A percentile compares a stretch with the other conserved stretches of the same genome.
Evolutionary conservation across 1,140 invertebrate species (phyloP).

Genomic region (Drosophila persimilis): DNA sequence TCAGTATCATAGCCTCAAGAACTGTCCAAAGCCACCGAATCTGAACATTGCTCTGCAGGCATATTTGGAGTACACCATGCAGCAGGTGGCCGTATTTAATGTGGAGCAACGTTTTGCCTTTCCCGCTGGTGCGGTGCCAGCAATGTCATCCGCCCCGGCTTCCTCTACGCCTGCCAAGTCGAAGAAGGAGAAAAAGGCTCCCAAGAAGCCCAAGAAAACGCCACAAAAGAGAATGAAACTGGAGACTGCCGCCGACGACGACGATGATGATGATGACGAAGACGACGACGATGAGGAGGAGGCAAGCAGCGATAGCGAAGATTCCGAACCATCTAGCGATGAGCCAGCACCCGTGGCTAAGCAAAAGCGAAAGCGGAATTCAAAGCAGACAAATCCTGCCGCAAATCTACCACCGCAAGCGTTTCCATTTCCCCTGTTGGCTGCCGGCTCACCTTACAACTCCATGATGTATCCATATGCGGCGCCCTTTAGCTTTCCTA

Average conservation of each 20-base stretch:
- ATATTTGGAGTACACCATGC: slow-evolving; percentile 76
- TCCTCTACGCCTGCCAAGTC: slow-evolving; percentile 17
- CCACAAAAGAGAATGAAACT: slow-evolving; percentile 55
- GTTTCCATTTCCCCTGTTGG: slow-evolving; percentile 60
- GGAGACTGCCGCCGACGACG: slow-evolving; percentile 38
- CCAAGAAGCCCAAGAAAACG: slow-evolving; percentile 43
- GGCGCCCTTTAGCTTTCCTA: slow-evolving; percentile 54
- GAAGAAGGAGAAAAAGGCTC: slow-evolving; percentile 52
- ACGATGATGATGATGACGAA: slow-evolving; percentile 53
- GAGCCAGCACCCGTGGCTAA: slow-evolving; percentile 30
- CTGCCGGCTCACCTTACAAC: slow-evolving; percentile 57
- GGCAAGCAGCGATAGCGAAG: slow-evolving; percentile 45
- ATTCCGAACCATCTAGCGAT: slow-evolving; percentile 44
- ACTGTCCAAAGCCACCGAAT: slow-evolving; percentile 67
- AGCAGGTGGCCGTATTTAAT: slow-evolving; percentile 60
- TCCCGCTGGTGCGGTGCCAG: slow-evolving; percentile 25
- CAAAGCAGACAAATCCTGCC: slow-evolving; percentile 23
- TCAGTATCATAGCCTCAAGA: slow-evolving; percentile 65
- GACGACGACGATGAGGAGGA: slow-evolving; percentile 15
- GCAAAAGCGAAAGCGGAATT: slow-evolving; percentile 51
- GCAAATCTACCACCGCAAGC: slow-evolving; percentile 37
- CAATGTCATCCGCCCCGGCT: neutral
- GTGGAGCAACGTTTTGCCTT: slow-evolving; percentile 50
- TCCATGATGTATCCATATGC: slow-evolving; percentile 67
- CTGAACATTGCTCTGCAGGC: slow-evolving; percentile 64